Evolutionary conservation across 2,113 vertebrate genomes (phyloP).

Genomic region (Chionodraco myersi): DNA sequence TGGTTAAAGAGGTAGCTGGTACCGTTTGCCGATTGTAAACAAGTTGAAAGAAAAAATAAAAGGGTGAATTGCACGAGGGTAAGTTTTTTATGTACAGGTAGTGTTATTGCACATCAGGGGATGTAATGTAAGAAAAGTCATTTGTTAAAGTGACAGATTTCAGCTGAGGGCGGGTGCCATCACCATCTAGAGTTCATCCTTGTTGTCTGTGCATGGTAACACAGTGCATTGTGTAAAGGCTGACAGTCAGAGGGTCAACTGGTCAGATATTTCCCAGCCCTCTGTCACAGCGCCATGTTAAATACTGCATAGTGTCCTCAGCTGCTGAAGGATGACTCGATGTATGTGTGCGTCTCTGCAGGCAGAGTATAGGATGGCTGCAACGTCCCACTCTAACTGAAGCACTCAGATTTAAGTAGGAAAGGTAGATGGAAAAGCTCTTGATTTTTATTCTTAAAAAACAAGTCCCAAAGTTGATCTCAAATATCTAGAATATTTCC

Average conservation of each 20-base stretch:
- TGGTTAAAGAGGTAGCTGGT: too few relatives aligned
- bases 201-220: conserved; percentile 31
- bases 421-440: neutral
- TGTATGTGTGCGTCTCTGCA: conserved; percentile 29
- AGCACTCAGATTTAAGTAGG: neutral
- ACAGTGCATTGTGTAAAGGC: conserved; percentile 29
- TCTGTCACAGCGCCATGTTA: conserved; percentile 73
- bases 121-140: neutral
- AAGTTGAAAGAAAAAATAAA: too few relatives aligned
- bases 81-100: too few relatives aligned
- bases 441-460: neutral
- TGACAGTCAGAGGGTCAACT: conserved; percentile 54
- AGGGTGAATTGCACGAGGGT: too few relatives aligned
- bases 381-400: neutral
- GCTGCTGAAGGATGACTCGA: conserved; percentile 36
- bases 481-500: neutral
- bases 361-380: neutral
- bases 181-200: neutral
- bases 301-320: conserved; percentile 75
- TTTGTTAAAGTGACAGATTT: neutral
- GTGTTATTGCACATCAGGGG: too few relatives aligned
- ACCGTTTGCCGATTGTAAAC: too few relatives aligned
- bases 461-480: neutral
- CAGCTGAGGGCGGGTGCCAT: neutral
- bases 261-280: conserved; percentile 75